Percentiles rank a stretch among this genome's conserved stretches.
phyloP scores from a whole-genome alignment of 2,113 vertebrate genomes.

The Platichthys stellatus region DNA sequence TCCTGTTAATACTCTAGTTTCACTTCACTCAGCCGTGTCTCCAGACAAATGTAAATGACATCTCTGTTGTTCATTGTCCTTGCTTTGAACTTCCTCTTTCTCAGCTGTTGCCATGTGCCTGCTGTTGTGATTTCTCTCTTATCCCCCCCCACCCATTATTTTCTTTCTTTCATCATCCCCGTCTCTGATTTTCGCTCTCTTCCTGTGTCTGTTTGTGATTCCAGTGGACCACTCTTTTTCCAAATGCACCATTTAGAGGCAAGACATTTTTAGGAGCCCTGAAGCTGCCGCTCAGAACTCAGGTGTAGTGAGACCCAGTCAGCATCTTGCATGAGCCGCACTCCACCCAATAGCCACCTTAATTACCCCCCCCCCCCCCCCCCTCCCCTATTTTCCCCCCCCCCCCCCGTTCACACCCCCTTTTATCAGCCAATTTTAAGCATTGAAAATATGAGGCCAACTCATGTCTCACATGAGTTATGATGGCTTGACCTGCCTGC shows the following conservation, averaged over 20 bases:
- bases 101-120: conserved; percentile 37
- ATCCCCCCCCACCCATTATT: conserved; percentile 11
- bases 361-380: conserved; percentile 44
- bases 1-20: not conserved
- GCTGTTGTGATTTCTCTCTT: conserved; percentile 49
- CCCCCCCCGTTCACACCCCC: conserved; percentile 44
- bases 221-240: conserved; percentile 93
- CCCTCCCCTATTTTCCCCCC: conserved; percentile 33
- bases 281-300: conserved; percentile 89
- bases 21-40: not conserved
- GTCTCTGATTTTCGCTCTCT: conserved; percentile 55
- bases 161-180: conserved; percentile 38
- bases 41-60: conserved; percentile 37
- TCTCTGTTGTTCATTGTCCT: conserved; percentile 55
- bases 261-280: conserved; percentile 88
- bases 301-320: conserved; percentile 88
- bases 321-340: conserved; percentile 89
- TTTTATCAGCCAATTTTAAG: conserved; percentile 19
- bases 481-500: conserved; percentile 66
- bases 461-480: conserved; percentile 84
- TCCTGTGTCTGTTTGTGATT: conserved; percentile 93
- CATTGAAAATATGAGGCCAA: conserved; percentile 56
- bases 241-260: conserved; percentile 91
- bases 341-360: conserved; percentile 33
- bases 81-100: conserved; percentile 41